Conservation (phyloP, 1,140 invertebrate genomes). For the Pemphigus obesinymphae region DNA sequence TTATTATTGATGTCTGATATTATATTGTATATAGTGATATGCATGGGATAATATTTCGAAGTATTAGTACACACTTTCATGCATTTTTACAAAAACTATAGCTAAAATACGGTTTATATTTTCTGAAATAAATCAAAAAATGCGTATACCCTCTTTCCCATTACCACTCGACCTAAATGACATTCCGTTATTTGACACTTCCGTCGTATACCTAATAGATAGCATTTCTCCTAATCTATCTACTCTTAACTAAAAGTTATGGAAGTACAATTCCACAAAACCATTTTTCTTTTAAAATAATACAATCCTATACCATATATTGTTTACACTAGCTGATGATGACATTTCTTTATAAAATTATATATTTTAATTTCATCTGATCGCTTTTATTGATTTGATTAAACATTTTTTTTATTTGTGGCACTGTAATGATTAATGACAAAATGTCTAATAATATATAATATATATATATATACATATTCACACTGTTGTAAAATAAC, state of each 20-base stretch:
- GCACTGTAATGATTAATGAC: no score
- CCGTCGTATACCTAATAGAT: background rate
- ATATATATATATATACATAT: no score
- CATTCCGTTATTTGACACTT: conserved; percentile 14
- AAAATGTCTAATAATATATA: no score
- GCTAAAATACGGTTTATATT: background rate
- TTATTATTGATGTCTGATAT: background rate
- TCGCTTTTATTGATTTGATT: no score
- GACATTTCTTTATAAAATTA: no score
- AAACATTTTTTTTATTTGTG: no score
- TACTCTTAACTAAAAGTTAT: conserved; percentile 5
- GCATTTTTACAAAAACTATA: background rate
- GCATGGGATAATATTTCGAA: background rate
- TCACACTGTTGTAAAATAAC: no score
- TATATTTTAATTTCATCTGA: no score
- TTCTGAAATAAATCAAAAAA: background rate
- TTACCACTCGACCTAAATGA: background rate
- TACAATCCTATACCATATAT: background rate
- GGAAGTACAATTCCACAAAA: background rate
- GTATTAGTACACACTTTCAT: background rate
- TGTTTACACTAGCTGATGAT: background rate
- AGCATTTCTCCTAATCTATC: conserved; percentile 2
- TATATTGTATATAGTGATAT: background rate
- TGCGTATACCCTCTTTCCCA: conserved; percentile 1
- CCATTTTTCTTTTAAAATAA: background rate